phyloP scores from a whole-genome alignment of 2,888 invertebrate species.

The Flexamia atlantica region DNA sequence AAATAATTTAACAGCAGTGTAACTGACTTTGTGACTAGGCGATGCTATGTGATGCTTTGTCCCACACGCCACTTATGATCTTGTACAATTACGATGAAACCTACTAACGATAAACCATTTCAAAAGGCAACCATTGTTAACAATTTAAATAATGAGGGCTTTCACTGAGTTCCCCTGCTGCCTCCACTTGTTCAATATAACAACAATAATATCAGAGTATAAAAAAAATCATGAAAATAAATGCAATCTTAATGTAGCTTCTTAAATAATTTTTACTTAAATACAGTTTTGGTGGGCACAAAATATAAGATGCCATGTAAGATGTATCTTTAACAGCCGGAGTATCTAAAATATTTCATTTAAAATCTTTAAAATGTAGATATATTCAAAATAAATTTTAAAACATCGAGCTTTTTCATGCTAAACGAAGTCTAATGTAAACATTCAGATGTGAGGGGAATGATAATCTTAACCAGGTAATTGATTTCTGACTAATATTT shows the following conservation, averaged over 20 bases:
- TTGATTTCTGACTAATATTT: background rate
- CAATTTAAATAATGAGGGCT: too few relatives aligned
- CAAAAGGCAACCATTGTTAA: too few relatives aligned
- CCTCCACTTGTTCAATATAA: background rate
- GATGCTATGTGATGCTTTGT: too few relatives aligned
- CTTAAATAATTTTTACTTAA: background rate
- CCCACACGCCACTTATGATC: too few relatives aligned
- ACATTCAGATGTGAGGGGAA: background rate
- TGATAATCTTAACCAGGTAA: background rate
- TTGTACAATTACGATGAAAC: too few relatives aligned
- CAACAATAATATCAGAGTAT: background rate
- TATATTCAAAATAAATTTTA: background rate
- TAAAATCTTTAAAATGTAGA: background rate
- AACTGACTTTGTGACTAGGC: too few relatives aligned
- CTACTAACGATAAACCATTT: too few relatives aligned
- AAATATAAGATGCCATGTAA: background rate
- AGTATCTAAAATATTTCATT: background rate
- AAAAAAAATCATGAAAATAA: conserved; percentile 6
- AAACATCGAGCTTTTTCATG: background rate
- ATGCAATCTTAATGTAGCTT: background rate
- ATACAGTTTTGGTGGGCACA: background rate
- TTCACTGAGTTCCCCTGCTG: background rate
- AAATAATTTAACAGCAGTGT: too few relatives aligned
- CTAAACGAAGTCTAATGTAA: background rate
- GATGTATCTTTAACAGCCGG: background rate